Evolutionary conservation across 2,888 invertebrate genomes (phyloP), one percentile per base, ranked within the genome.

Genomic region (Pseudoips prasinana): DNA sequence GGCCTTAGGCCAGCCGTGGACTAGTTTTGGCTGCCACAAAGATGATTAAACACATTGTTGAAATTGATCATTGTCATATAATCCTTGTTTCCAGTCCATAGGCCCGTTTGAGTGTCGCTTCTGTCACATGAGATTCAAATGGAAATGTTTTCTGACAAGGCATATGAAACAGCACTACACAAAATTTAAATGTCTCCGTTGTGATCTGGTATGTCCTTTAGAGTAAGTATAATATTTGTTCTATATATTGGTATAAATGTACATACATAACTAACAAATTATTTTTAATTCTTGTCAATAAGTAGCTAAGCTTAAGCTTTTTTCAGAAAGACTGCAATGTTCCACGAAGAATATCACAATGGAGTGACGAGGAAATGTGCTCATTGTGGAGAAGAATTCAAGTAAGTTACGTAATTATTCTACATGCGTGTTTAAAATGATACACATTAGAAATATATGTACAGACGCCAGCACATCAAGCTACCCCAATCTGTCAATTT

Each of bases 351-450:
- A 2, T 73, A 64, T 28, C 79, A 80, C 38, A 78, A 68, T 18
- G 79, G 79, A 0, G 55, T 64, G 0, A 42, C 49, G 1, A 65
- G 59, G 26, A 70, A 63, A 18, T 80, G 79, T 22, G 44, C 48
- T 3, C 67, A 76, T 25, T 80, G 79, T 10, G 64, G 61, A 2
- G 67, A 79, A 27, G 73, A 79, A 28, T 85, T 83, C 46, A 73
- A 73, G 82, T 83, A 42, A 41, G 45, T 33, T 14, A n/a, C n/a
- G n/a, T n/a, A n/a, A n/a, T n/a, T n/a, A n/a, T n/a, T n/a, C n/a
- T n/a, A n/a, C n/a, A n/a, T n/a, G n/a, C n/a, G n/a, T n/a, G n/a
- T n/a, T n/a, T n/a, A n/a, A n/a, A n/a, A n/a, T n/a, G n/a, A n/a
- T n/a, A n/a, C n/a, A n/a, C n/a, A n/a, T n/a, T n/a, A n/a, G n/a